Base-by-base conservation (phyloP, 2,888 invertebrate species). In the Notodonta ziczac region DNA sequence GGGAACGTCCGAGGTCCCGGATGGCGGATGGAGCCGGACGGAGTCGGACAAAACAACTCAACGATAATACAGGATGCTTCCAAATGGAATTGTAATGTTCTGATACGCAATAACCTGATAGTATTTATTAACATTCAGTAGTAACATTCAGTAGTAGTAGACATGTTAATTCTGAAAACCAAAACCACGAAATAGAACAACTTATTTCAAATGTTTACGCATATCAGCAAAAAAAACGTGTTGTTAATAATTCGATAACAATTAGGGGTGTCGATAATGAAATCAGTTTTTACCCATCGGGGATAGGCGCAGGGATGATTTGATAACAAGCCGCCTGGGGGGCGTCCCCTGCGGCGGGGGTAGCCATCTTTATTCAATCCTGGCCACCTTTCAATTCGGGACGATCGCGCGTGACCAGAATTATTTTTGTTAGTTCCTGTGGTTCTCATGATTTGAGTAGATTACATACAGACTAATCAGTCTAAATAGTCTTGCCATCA, bases 281-380 rank as follows among this genome's bases (percentile, higher is more conserved):
- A 79, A 79, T 81, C 80, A 76, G 78, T 74, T 80, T 74, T 73
- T 81, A 78, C 77, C 73, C 73, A 68, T 72, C 65, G 59, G 65
- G 69, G 57, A 58, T 65, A 58, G 67, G 57, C 55, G 12, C 52
- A 13, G 62, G 70, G 72, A 73, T 77, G 77, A 73, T 77, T 77
- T 70, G 77, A 77, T 75, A 73, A 77, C 2, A 24, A 24, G 24
- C 24, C 24, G 67, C 62, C 74, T n/a, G n/a, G n/a, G 65, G 69
- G 59, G 59, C 60, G 65, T 58, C 13, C 52, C 52, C 52, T 6
- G 52, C 13, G 52, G 7, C 52, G 52, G 57, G 64, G 60, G 58
- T 64, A 67, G 79, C 84, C 85, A 87, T 88, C 85, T 88, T 87
- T 88, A 88, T 88, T 88, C 87, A 87, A 87, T 88, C 83, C 83